Percentiles rank a stretch among this genome's conserved stretches.
Conservation (phyloP, 2,797 vertebrate species). For the Tadarida brasiliensis region DNA sequence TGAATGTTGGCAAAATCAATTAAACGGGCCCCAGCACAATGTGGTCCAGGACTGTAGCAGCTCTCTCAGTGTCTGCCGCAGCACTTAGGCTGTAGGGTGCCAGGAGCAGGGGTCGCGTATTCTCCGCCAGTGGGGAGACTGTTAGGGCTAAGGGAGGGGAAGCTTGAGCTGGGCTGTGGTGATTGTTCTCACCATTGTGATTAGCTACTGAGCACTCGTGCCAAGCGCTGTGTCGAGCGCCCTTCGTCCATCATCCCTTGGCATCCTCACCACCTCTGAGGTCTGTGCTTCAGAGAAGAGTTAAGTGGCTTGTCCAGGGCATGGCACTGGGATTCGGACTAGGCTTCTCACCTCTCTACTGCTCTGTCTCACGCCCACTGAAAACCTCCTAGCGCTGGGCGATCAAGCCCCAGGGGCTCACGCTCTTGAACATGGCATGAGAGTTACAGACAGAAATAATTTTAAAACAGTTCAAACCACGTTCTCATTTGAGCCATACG, state of each 20-base stretch:
- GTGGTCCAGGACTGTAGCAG: neutral
- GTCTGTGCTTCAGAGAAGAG: neutral
- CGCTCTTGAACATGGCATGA: neutral
- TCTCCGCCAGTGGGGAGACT: neutral
- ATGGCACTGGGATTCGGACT: neutral
- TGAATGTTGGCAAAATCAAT: conserved; percentile 32
- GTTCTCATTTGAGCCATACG: conserved; percentile 10
- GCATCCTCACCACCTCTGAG: neutral
- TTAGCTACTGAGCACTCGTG: too few relatives aligned
- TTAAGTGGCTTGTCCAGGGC: neutral
- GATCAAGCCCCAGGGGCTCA: neutral
- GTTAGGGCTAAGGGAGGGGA: neutral
- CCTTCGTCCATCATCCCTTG: neutral
- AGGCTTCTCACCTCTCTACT: neutral
- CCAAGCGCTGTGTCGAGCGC: neutral
- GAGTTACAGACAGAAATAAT: neutral
- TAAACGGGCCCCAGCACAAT: neutral
- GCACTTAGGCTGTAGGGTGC: neutral
- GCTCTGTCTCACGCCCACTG: neutral
- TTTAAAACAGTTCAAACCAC: neutral
- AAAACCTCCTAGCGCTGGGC: neutral
- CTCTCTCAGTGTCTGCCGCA: neutral
- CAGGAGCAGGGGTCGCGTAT: neutral
- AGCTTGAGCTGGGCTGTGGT: neutral
- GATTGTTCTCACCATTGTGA: too few relatives aligned